A percentile compares a stretch with the other conserved stretches of the same genome.
phyloP scores from a whole-genome alignment of 2,888 invertebrate genomes.

The Ptilodon capucinus region DNA sequence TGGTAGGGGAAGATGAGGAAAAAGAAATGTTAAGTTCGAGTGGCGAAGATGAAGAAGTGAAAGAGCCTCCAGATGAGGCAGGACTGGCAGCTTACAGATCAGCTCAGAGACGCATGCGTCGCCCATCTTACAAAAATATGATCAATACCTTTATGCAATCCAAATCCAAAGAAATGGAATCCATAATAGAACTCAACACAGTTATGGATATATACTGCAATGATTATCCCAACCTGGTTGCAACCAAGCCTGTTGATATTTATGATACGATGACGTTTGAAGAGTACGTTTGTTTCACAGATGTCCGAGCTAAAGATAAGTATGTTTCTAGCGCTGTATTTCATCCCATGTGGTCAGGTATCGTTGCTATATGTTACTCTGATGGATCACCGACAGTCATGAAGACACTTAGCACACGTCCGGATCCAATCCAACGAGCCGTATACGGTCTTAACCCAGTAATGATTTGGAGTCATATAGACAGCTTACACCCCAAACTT shows the following conservation, averaged over 20 bases:
- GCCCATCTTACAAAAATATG: slow-evolving; percentile 63
- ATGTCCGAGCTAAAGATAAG: slow-evolving; percentile 85
- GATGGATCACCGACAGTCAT: slow-evolving; percentile 78
- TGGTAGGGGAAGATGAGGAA: slow-evolving; percentile 24
- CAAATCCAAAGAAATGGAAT: slow-evolving; percentile 54
- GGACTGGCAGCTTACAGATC: slow-evolving; percentile 55
- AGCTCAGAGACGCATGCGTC: slow-evolving; percentile 58
- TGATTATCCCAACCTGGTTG: slow-evolving; percentile 81
- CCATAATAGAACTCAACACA: slow-evolving; percentile 69
- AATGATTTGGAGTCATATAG: slow-evolving; percentile 89
- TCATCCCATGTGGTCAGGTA: slow-evolving; percentile 88
- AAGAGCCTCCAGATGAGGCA: slow-evolving; percentile 52
- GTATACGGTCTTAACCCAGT: slow-evolving; percentile 85
- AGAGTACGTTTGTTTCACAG: slow-evolving; percentile 85
- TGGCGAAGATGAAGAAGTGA: slow-evolving; percentile 36
- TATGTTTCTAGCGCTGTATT: slow-evolving; percentile 85
- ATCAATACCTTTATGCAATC: slow-evolving; percentile 54
- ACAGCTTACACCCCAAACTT: slow-evolving; percentile 86
- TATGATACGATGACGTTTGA: slow-evolving; percentile 66
- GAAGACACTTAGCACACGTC: slow-evolving; percentile 60
- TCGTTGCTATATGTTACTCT: slow-evolving; percentile 86
- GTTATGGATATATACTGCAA: slow-evolving; percentile 84
- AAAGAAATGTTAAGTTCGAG: slow-evolving; percentile 43
- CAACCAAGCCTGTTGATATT: slow-evolving; percentile 50
- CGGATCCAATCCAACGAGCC: slow-evolving; percentile 78